Percentiles rank a stretch among this genome's conserved stretches.
Evolutionary conservation across 1,140 invertebrate species (phyloP).

Genomic region (Brachionus calyciflorus): DNA sequence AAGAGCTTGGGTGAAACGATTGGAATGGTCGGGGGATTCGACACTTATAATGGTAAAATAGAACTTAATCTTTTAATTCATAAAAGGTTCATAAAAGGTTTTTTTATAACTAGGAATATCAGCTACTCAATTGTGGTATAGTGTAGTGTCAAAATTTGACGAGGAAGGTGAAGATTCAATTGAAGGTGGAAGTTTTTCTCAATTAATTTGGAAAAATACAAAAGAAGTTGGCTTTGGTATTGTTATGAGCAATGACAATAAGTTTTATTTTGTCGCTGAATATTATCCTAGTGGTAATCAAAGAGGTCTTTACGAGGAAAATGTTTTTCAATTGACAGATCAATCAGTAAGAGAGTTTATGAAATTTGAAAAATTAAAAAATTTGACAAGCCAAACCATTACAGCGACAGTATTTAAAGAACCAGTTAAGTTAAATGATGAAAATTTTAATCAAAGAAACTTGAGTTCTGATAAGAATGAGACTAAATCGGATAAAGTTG

Average conservation of each 20-base stretch:
- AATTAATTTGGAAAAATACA: constrained; percentile 81
- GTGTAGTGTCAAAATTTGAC: constrained; percentile 73
- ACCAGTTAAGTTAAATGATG: too few relatives aligned
- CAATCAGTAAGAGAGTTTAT: background rate
- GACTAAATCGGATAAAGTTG: too few relatives aligned
- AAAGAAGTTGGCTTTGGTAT: constrained; percentile 77
- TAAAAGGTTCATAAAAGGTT: constrained; percentile 66
- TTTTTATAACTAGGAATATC: background rate
- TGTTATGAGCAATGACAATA: constrained; percentile 70
- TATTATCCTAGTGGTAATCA: constrained; percentile 76
- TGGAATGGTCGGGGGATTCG: constrained; percentile 5
- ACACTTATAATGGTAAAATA: constrained; percentile 7
- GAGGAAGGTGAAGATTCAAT: constrained; percentile 72
- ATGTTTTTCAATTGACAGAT: constrained; percentile 69
- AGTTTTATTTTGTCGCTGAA: constrained; percentile 70
- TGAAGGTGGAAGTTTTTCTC: constrained; percentile 80
- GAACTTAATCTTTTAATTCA: constrained; percentile 59
- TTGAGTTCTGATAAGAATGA: too few relatives aligned
- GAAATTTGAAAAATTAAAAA: background rate
- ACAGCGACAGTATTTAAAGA: too few relatives aligned
- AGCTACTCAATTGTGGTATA: constrained; percentile 78
- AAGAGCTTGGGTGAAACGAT: constrained; percentile 10
- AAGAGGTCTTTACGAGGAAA: constrained; percentile 71
- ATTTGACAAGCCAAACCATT: background rate
- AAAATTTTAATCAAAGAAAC: too few relatives aligned